phyloP scores from a whole-genome alignment of 2,888 invertebrate species.

The Drosophila emarginata region DNA sequence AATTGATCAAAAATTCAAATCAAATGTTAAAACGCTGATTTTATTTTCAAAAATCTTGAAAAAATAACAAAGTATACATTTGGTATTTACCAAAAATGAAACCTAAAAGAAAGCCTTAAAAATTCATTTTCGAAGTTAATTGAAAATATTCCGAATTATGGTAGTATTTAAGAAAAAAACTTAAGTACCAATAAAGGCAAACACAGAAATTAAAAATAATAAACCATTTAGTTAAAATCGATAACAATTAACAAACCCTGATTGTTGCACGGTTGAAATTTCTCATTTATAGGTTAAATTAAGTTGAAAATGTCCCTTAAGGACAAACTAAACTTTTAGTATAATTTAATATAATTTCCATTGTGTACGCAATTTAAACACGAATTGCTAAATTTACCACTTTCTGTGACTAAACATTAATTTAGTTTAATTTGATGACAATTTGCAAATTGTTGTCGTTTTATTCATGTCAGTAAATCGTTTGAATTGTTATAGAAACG shows the following conservation, averaged over 20 bases:
- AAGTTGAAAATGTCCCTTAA: neutral
- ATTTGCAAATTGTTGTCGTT: neutral
- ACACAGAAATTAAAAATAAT: too few relatives aligned
- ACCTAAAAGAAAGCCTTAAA: too few relatives aligned
- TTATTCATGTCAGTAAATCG: neutral
- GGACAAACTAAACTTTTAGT: neutral
- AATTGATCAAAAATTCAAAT: too few relatives aligned
- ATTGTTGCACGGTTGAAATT: neutral
- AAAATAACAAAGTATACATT: too few relatives aligned
- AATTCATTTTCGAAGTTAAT: too few relatives aligned
- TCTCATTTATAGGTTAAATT: neutral
- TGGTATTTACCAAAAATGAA: too few relatives aligned
- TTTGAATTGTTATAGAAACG: constrained; percentile 8
- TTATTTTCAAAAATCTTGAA: too few relatives aligned
- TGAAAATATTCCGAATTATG: too few relatives aligned
- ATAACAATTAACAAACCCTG: neutral
- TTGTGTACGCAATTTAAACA: neutral
- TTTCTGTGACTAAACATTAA: neutral
- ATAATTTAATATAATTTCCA: neutral
- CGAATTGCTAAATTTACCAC: neutral
- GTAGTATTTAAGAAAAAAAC: too few relatives aligned
- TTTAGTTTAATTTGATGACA: constrained; percentile 4
- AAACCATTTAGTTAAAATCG: neutral
- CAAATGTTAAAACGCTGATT: too few relatives aligned
- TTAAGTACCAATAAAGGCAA: too few relatives aligned